Percentiles rank a stretch among this genome's conserved stretches.
phyloP scores from a whole-genome alignment of 2,797 vertebrate genomes.

The Phalloptychus januarius region DNA sequence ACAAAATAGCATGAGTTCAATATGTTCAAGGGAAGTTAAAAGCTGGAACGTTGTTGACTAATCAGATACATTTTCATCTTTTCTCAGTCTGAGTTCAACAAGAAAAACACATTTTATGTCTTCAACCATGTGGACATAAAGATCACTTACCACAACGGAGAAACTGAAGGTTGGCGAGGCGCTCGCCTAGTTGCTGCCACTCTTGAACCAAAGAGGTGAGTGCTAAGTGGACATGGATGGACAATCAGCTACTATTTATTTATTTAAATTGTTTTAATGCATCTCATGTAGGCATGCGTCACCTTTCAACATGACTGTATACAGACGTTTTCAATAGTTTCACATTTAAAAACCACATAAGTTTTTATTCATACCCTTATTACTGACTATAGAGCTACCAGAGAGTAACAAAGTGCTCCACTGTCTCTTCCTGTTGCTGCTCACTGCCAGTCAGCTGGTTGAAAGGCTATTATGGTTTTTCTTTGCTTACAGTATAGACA shows the following conservation, averaged over 20 bases:
- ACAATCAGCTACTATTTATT: background rate
- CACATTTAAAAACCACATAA: background rate
- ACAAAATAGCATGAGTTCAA: background rate
- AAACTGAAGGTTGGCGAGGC: constrained; percentile 80
- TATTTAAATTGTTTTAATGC: background rate
- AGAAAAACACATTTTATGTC: constrained; percentile 89
- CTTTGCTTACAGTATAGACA: background rate
- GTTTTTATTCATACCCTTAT: background rate
- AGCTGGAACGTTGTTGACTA: background rate
- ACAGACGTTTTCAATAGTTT: background rate
- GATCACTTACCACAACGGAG: constrained; percentile 88
- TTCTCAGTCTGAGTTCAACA: constrained; percentile 88
- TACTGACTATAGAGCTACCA: background rate
- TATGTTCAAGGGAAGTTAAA: background rate
- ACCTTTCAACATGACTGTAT: background rate
- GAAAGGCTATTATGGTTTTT: background rate
- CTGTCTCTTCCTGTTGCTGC: background rate
- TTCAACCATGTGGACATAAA: constrained; percentile 93
- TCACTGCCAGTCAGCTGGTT: background rate
- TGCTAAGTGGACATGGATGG: background rate
- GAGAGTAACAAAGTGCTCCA: background rate
- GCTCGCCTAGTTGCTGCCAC: constrained; percentile 86
- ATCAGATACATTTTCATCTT: constrained; percentile 19
- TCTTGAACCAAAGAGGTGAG: constrained; percentile 89
- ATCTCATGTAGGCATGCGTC: background rate